A percentile compares a stretch with the other conserved stretches of the same genome.
Conservation (phyloP, 2,888 invertebrate species). For the Cataglyphis cursor region DNA sequence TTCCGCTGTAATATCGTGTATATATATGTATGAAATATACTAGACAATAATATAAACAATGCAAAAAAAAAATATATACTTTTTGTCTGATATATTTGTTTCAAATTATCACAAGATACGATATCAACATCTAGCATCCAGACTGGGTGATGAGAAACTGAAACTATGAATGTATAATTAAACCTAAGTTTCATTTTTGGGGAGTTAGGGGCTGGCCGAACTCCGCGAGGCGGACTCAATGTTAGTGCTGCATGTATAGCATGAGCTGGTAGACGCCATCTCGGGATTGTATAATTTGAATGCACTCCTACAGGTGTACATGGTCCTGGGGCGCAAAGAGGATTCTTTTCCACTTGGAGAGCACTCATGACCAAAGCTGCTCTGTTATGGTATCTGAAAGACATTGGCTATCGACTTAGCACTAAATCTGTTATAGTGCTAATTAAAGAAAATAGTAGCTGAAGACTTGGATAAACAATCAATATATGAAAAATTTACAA, state of each 20-base stretch:
- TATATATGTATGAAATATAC: conserved; percentile 64
- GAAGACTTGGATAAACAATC: conserved; percentile 23
- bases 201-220: conserved; percentile 91
- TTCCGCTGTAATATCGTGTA: not conserved
- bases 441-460: conserved; percentile 45
- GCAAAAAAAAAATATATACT: conserved; percentile 47
- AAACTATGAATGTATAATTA: conserved; percentile 79
- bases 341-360: conserved; percentile 96
- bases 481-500: conserved; percentile 2
- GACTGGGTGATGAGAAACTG: conserved; percentile 77
- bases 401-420: conserved; percentile 81
- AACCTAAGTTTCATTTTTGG: conserved; percentile 98
- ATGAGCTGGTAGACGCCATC: conserved; percentile 88
- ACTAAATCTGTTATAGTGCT: conserved; percentile 61
- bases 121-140: conserved; percentile 85
- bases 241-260: conserved; percentile 91
- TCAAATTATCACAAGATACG: conserved; percentile 75
- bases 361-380: conserved; percentile 97
- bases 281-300: conserved; percentile 86
- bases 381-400: conserved; percentile 95
- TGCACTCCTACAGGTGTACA: conserved; percentile 86
- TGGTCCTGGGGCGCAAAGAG: conserved; percentile 95
- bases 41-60: conserved; percentile 67
- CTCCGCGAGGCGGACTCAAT: conserved; percentile 88
- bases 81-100: conserved; percentile 72